Evolutionary conservation across 2,797 vertebrate species (phyloP).

Genomic region (Thamnophis elegans): DNA sequence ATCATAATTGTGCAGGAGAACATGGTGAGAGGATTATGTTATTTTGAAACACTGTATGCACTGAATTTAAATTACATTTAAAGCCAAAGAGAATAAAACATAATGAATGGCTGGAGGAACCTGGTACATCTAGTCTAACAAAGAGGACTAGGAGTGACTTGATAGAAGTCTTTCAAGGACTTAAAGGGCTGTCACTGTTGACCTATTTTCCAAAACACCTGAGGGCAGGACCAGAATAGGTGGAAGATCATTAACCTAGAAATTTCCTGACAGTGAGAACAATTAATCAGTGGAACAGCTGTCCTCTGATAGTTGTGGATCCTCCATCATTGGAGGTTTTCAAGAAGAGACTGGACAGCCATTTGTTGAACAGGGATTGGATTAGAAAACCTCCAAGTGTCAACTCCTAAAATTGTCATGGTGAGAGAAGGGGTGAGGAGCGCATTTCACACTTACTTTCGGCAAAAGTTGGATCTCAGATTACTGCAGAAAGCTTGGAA

Average conservation of each 20-base stretch:
- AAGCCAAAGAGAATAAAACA: not conserved
- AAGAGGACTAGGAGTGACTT: not conserved
- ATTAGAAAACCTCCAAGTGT: not conserved
- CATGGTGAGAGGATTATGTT: not conserved
- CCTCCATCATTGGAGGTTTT: not conserved
- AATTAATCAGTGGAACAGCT: not conserved
- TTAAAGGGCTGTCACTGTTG: not conserved
- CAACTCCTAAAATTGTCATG: too few species aligned
- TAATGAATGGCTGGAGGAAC: not conserved
- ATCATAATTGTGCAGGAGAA: not conserved
- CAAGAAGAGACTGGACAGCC: not conserved
- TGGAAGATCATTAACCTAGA: not conserved
- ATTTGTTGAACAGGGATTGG: not conserved
- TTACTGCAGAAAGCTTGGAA: too few species aligned
- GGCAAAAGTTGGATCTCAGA: too few species aligned
- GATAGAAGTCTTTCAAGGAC: not conserved
- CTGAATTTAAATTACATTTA: not conserved
- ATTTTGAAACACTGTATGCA: not conserved
- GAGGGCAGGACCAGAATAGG: not conserved
- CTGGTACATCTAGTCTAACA: not conserved
- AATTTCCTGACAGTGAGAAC: not conserved
- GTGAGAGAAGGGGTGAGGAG: too few species aligned
- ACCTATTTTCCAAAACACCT: not conserved
- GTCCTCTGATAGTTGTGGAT: not conserved
- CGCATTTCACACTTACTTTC: too few species aligned